A percentile compares a stretch with the other conserved stretches of the same genome.
phyloP scores from a whole-genome alignment of 2,113 vertebrate species.

The Brachirus orientalis region DNA sequence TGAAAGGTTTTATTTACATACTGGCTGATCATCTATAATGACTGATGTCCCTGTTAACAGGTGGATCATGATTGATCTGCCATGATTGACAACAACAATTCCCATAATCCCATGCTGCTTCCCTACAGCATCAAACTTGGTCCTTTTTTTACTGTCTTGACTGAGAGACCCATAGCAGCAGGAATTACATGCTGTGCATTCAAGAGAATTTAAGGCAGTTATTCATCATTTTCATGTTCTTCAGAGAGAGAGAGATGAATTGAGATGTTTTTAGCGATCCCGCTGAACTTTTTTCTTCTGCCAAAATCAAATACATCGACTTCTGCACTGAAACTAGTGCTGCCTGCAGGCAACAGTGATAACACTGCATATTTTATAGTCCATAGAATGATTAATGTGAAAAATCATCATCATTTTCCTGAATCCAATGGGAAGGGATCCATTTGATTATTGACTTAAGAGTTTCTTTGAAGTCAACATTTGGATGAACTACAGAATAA shows the following conservation, averaged over 20 bases:
- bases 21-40: too few relatives aligned
- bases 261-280: neutral
- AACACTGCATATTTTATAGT: neutral
- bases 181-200: too few relatives aligned
- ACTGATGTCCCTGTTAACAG: too few relatives aligned
- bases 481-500: neutral
- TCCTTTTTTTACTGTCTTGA: too few relatives aligned
- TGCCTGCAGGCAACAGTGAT: neutral
- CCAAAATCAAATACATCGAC: neutral
- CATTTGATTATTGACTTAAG: neutral
- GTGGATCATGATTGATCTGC: too few relatives aligned
- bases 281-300: neutral
- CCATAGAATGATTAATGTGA: neutral
- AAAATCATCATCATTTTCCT: neutral
- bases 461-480: slow-evolving; percentile 3
- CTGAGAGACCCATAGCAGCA: too few relatives aligned
- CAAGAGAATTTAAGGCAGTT: neutral
- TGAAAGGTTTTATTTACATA: too few relatives aligned
- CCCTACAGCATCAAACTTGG: too few relatives aligned
- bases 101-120: too few relatives aligned
- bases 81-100: too few relatives aligned
- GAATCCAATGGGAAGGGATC: neutral
- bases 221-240: neutral
- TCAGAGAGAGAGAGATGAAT: neutral
- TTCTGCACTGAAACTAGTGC: neutral